Percentiles rank a stretch among this genome's conserved stretches.
These are phyloP conservation scores for Neomorphus geoffroyi DNA, from an alignment of 2,797 vertebrate species.

Conservation along the genomic window DNA sequence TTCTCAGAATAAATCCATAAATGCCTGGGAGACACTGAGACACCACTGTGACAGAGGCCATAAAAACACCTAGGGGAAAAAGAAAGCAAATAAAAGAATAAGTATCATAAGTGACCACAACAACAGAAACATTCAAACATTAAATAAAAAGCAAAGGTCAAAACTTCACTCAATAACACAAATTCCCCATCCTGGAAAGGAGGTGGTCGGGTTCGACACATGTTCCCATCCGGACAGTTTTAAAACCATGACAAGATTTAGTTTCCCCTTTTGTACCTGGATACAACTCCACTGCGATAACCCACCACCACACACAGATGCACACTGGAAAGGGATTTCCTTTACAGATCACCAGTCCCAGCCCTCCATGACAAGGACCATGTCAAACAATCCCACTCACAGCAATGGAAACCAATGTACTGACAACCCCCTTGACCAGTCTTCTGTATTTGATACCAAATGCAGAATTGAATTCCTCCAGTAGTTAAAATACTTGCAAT, in stretches of 20 bases:
- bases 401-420: not conserved
- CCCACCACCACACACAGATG: not conserved
- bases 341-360: not conserved
- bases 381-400: rapidly evolving
- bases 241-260: not conserved
- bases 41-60: slow-evolving; percentile 58
- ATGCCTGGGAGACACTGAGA: slow-evolving; percentile 60
- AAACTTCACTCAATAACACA: not conserved
- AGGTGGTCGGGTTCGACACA: not conserved
- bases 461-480: not conserved
- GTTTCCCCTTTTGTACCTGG: not conserved
- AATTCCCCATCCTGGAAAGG: not conserved
- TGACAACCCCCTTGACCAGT: not conserved
- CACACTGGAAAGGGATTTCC: not conserved
- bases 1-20: slow-evolving; percentile 71
- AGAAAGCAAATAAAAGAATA: not conserved
- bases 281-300: rapidly evolving
- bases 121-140: not conserved
- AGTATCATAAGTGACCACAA: not conserved
- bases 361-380: not conserved
- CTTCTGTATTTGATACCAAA: not conserved
- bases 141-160: not conserved
- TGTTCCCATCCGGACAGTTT: not conserved
- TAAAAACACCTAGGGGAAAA: slow-evolving; percentile 54
- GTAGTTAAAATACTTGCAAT: not conserved